Evolutionary conservation across 2,113 vertebrate species (phyloP).

Genomic region (Pelvicachromis taeniatus): DNA sequence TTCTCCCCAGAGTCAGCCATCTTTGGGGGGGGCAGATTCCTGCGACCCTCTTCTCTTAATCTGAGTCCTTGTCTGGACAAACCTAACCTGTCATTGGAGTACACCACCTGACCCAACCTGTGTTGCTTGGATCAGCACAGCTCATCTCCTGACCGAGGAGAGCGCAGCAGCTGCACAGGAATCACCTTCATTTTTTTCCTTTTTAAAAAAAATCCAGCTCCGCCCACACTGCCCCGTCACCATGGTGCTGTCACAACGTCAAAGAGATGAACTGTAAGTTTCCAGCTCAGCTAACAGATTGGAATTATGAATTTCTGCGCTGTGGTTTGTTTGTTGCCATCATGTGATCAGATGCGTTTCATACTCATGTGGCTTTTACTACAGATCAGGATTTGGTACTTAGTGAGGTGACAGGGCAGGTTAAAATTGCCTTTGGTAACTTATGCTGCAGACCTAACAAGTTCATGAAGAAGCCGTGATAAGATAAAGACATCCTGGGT

Average conservation of each 20-base stretch:
- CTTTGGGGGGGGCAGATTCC: slow-evolving; percentile 64
- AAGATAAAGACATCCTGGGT: not conserved
- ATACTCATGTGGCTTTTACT: not conserved
- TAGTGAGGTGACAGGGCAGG: not conserved
- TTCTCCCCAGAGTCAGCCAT: slow-evolving; percentile 58
- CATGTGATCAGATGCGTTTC: not conserved
- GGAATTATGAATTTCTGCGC: not conserved
- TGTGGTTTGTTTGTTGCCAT: not conserved
- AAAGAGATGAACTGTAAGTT: slow-evolving; percentile 99
- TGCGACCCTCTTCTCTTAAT: slow-evolving; percentile 63
- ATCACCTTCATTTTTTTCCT: not conserved
- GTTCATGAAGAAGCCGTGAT: not conserved
- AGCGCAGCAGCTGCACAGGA: slow-evolving; percentile 74
- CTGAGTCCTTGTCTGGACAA: slow-evolving; percentile 51
- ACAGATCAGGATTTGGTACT: not conserved
- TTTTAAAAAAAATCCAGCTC: not conserved
- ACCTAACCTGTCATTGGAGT: slow-evolving; percentile 38
- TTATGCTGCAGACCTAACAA: not conserved
- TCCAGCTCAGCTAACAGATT: not conserved
- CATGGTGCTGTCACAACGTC: slow-evolving; percentile 99
- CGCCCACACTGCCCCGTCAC: slow-evolving; percentile 72
- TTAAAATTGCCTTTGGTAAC: not conserved
- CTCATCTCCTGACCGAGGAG: slow-evolving; percentile 74
- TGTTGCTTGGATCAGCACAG: slow-evolving; percentile 61
- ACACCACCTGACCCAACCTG: not conserved